Base-by-base conservation (phyloP, 2,888 invertebrate species). In the Coleophora flavipennella region DNA sequence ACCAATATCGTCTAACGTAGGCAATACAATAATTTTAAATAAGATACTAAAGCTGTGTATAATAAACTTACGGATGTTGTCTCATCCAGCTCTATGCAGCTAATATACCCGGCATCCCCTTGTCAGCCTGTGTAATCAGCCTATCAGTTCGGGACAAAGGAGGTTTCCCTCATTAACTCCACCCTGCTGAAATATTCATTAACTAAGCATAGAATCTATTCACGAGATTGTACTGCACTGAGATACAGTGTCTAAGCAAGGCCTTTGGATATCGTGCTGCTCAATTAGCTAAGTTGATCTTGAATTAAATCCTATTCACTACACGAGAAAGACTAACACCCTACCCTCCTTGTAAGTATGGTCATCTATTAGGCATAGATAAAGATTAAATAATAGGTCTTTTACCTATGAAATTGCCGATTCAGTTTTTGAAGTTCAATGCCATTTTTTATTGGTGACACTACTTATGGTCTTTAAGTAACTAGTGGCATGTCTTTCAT, bases 131-230 rank as follows among this genome's bases (percentile, higher is more conserved):
- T 57, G 67, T 73, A 76, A 77, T 77, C 70, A 77, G 77, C 65
- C 68, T 63, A 77, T 75, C 68, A 62, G 61, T 50, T 49, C 53
- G 59, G 65, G 56, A 79, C 78, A 80, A 79, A 79, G 77, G 73
- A 69, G 61, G 61, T 66, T 61, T 69, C 68, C 69, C 78, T 79
- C 72, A 80, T 80, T 77, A 79, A 69, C 70, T 68, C 62, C 44
- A 62, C 63, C 62, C 68, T 63, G 63, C 63, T 78, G 70, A 76
- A 80, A 78, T 78, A 80, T 81, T 79, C 76, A 80, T 73, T 74
- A 69, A 57, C 51, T 47, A 35, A 25, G 28, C 33, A 40, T 31
- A 38, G 57, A 56, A 56, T 53, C 48, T 44, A 50, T 53, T 45
- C 43, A 47, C 39, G 38, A 41, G 42, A 36, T 37, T 44, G 45